Evolutionary conservation across 2,113 vertebrate species (phyloP), one percentile per base, ranked within the genome.

Genomic region (Falco punctatus): DNA sequence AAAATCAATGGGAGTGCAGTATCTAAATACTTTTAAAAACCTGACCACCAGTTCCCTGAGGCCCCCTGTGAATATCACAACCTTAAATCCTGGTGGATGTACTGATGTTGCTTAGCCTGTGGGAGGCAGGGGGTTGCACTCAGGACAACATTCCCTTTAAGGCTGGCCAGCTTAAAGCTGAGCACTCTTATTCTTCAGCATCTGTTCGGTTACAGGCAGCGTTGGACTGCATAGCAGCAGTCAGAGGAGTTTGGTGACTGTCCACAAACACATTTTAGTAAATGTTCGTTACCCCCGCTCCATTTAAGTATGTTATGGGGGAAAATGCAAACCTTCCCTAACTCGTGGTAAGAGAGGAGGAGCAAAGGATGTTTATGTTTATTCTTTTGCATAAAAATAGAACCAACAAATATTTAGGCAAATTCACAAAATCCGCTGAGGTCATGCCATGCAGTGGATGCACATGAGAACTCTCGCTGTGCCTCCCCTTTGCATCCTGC

Each of bases 1-100:
- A 81, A 94, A 97, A 95, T 96, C 93, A 93, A 94, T 96, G 95
- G 67, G 89, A 85, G 66, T 48, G 88, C 0, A 4, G 79, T 91
- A 94, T 66, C 93, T 94, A 92, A 94, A 95, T 92, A 95, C 82
- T 48, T 86, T 81, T 94, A 81, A 83, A 96, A 94, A 90, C 59
- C 75, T 86, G 85, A 35, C 44, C 67, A 64, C 54, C 38, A 19
- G 61, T 82, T 94, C 96, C 93, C 95, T 64, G 85, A 59, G 93
- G 78, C 46, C 32, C 24, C 19, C 28, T 1, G 10, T 62, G 92
- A 74, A 91, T 95, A 96, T 94, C 93, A 94, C 78, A 88, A 1
- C 84, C 87, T 83, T 96, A 96, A 95, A 94, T 97, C 89, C 81
- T 96, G 75, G 26, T 35, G 71, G 66, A 64, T 80, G 71, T 19